These are phyloP conservation scores for Potamilus streckersoni DNA, from an alignment of 1,140 invertebrate species.

Conservation along the genomic window DNA sequence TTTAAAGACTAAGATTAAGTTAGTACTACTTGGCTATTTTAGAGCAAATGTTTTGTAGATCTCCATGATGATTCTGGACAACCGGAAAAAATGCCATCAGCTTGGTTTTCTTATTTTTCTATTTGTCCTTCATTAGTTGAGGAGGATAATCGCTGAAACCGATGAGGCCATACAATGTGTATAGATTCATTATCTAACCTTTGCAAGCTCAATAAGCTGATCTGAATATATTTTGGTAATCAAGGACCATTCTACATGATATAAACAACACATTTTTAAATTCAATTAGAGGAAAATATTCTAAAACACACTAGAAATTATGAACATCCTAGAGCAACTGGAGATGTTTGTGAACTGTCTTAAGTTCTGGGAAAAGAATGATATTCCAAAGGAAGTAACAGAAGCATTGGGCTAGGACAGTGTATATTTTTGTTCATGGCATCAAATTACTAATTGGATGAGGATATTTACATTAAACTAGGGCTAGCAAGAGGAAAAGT, in stretches of 20 bases:
- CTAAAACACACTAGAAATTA: too few species aligned
- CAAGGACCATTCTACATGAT: conserved; percentile 22
- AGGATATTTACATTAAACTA: too few species aligned
- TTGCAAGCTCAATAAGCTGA: conserved; percentile 20
- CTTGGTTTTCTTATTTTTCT: conserved; percentile 7
- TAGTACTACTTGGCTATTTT: background rate
- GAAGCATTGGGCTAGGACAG: too few species aligned
- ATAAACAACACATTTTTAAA: background rate
- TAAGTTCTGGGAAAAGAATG: too few species aligned
- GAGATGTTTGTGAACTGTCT: too few species aligned
- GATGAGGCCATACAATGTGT: conserved; percentile 23
- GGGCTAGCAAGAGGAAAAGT: too few species aligned
- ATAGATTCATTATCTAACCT: conserved; percentile 29
- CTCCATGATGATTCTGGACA: conserved; percentile 28
- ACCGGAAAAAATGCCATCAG: background rate
- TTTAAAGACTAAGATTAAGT: conserved; percentile 13
- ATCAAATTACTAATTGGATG: too few species aligned
- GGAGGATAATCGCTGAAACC: conserved; percentile 2
- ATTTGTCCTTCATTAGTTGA: conserved; percentile 26
- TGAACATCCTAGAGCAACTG: too few species aligned
- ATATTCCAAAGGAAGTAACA: too few species aligned
- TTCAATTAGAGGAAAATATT: too few species aligned
- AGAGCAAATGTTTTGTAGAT: conserved; percentile 3
- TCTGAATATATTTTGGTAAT: conserved; percentile 25
- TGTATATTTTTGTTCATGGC: too few species aligned